phyloP scores from a whole-genome alignment of 2,113 vertebrate species.

The Camarhynchus parvulus region DNA sequence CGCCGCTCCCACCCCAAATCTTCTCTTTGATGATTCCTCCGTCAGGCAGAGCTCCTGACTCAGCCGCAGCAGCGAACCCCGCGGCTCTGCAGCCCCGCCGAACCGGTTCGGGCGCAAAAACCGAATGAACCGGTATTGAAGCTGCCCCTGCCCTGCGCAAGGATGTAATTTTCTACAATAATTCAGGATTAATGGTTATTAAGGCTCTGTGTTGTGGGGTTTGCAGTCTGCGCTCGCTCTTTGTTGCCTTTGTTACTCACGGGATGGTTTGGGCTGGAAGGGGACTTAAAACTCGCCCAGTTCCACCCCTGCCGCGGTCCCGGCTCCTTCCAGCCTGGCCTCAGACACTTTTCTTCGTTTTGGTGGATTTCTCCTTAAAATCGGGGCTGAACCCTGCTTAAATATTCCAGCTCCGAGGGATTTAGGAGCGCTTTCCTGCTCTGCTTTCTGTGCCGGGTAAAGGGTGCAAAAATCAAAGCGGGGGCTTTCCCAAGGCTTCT shows the following conservation, averaged over 20 bases:
- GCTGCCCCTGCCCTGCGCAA: neutral
- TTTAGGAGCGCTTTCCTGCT: neutral
- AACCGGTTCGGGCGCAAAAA: neutral
- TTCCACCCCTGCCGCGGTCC: neutral
- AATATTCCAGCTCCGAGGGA: neutral
- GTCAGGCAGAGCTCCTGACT: slow-evolving; percentile 18
- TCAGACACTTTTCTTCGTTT: accelerated
- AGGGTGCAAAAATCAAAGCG: neutral
- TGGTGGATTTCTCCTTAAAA: neutral
- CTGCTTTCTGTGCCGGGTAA: neutral
- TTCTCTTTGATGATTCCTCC: neutral
- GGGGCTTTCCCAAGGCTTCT: accelerated
- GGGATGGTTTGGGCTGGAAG: neutral
- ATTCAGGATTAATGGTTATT: neutral
- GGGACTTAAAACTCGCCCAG: neutral
- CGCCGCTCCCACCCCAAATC: neutral
- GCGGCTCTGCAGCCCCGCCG: neutral
- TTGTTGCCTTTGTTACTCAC: neutral
- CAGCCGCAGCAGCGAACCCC: neutral
- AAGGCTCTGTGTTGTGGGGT: neutral
- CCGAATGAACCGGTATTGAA: neutral
- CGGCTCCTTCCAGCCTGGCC: neutral
- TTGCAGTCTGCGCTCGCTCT: neutral
- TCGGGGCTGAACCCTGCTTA: neutral
- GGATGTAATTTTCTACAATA: neutral